Percentiles rank a stretch among this genome's conserved stretches.
phyloP scores from a whole-genome alignment of 2,797 vertebrate species.

The Aplochiton taeniatus region DNA sequence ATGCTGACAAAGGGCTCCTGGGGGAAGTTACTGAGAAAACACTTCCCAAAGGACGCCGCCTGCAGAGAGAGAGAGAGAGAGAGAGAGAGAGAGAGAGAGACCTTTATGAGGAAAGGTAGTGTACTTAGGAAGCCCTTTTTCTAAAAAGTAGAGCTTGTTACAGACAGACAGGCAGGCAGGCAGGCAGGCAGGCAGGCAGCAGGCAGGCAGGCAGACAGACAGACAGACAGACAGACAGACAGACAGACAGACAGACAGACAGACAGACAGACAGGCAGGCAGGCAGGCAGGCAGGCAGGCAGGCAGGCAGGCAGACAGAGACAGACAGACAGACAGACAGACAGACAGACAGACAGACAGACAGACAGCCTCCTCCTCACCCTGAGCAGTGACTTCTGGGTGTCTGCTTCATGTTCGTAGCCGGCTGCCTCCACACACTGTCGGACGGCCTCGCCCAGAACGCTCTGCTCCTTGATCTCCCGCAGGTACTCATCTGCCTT shows the following conservation, averaged over 20 bases:
- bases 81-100: not conserved
- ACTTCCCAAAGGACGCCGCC: conserved; percentile 96
- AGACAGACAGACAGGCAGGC: not conserved
- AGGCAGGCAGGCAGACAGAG: not conserved
- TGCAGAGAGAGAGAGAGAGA: conserved; percentile 40
- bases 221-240: not conserved
- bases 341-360: not conserved
- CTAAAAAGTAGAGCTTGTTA: too few relatives aligned
- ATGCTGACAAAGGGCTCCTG: conserved; percentile 84
- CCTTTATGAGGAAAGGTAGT: not conserved
- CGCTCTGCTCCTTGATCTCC: conserved; percentile 93
- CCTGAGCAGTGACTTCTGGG: conserved; percentile 91
- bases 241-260: not conserved
- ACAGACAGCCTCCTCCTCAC: conserved; percentile 61
- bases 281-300: not conserved
- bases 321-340: not conserved
- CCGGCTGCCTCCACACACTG: conserved; percentile 92
- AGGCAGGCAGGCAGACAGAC: not conserved
- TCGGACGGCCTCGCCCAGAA: conserved; percentile 86
- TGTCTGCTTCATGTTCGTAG: conserved; percentile 85
- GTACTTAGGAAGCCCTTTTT: too few relatives aligned
- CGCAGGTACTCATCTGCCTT: conserved; percentile 95
- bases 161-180: too few relatives aligned
- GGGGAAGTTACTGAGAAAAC: conserved; percentile 90
- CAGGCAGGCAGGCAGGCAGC: too few relatives aligned